phyloP scores from a whole-genome alignment of 2,797 vertebrate genomes.

The Propithecus perrieri region DNA sequence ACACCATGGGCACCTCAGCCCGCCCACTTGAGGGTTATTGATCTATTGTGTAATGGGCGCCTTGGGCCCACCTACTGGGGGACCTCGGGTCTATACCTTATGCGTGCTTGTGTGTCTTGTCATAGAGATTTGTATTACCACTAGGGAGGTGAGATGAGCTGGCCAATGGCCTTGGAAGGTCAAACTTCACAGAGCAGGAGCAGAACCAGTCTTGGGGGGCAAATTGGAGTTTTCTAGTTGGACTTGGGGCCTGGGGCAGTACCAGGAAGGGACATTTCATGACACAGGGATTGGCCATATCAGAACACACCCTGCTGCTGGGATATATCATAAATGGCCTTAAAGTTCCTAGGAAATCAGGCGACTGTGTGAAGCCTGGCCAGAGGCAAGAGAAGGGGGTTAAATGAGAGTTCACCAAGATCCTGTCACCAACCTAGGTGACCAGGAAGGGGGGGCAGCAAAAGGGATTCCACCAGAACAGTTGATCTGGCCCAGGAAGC shows the following conservation, averaged over 20 bases:
- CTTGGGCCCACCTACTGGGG: not conserved
- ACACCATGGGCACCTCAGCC: not conserved
- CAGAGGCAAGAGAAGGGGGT: not conserved
- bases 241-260: not conserved
- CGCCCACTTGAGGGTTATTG: accelerated
- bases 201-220: not conserved
- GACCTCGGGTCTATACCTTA: not conserved
- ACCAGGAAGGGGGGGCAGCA: not conserved
- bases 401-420: not conserved
- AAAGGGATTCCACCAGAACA: not conserved
- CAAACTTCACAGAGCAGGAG: not conserved
- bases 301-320: not conserved
- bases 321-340: not conserved
- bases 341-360: not conserved
- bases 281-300: not conserved
- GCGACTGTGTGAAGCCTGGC: not conserved
- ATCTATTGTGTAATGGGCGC: no score
- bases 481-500: not conserved
- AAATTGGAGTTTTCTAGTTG: not conserved
- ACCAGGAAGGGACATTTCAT: not conserved
- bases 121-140: no score
- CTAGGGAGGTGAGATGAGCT: not conserved
- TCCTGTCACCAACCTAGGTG: not conserved
- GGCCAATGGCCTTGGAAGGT: not conserved
- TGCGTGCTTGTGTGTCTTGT: not conserved